Percentiles rank a stretch among this genome's conserved stretches.
These are phyloP conservation scores for Phalanger gymnotis DNA, from an alignment of 2,797 vertebrate genomes.

Conservation along the genomic window DNA sequence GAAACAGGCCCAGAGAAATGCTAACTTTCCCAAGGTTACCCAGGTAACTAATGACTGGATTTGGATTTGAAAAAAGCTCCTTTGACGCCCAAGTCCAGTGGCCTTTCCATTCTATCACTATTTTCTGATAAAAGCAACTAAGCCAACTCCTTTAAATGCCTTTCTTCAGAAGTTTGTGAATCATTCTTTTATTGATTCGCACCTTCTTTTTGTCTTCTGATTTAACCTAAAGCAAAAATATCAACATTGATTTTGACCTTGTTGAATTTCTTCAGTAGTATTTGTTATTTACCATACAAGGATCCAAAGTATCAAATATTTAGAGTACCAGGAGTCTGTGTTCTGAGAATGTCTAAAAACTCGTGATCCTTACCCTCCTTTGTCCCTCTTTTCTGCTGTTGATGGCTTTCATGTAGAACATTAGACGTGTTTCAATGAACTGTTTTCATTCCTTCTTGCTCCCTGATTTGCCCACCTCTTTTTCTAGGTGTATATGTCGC, in stretches of 20 bases:
- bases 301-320: not conserved
- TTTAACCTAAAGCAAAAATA: not conserved
- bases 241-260: not conserved
- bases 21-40: not conserved
- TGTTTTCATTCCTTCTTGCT: not conserved
- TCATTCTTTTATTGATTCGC: not conserved
- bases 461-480: not conserved
- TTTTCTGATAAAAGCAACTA: not conserved
- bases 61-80: not conserved
- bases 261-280: not conserved
- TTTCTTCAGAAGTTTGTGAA: not conserved
- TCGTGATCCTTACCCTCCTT: not conserved
- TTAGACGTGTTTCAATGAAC: not conserved
- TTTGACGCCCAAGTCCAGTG: not conserved
- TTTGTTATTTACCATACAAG: not conserved
- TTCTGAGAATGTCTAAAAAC: not conserved
- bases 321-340: not conserved
- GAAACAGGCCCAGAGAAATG: not conserved
- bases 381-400: not conserved
- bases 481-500: not conserved
- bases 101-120: not conserved
- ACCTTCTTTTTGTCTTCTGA: not conserved
- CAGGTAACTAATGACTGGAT: not conserved
- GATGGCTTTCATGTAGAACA: not conserved
- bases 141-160: not conserved